phyloP scores from a whole-genome alignment of 2,888 invertebrate species.

The Stenurella melanura region DNA sequence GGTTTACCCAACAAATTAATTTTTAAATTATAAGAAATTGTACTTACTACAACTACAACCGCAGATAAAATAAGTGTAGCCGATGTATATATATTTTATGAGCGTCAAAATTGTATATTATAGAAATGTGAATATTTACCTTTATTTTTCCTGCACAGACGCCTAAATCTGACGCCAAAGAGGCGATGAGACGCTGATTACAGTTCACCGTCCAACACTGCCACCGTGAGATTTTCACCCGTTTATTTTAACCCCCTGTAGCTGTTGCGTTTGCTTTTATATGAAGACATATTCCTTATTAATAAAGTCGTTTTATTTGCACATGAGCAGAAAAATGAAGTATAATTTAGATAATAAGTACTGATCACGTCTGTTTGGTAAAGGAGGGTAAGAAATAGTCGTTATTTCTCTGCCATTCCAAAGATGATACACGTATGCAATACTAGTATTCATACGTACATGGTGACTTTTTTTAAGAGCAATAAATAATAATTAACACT shows the following conservation, averaged over 20 bases:
- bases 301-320: conserved; percentile 5
- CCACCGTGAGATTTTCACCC: conserved; percentile 15
- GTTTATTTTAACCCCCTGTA: conserved; percentile 27
- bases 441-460: neutral
- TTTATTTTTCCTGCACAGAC: conserved; percentile 15
- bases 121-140: neutral
- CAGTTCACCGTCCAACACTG: conserved; percentile 17
- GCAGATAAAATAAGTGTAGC: no score
- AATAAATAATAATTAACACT: neutral
- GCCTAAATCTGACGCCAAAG: conserved; percentile 4
- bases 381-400: neutral
- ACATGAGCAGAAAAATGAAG: conserved; percentile 23
- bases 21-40: no score
- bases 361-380: neutral
- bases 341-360: conserved; percentile 14
- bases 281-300: conserved; percentile 28
- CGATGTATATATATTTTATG: no score
- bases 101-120: no score
- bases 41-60: no score
- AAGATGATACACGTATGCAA: neutral
- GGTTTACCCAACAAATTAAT: no score
- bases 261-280: conserved; percentile 20
- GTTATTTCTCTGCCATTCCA: neutral
- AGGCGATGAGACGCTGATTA: neutral
- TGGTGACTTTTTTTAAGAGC: neutral